phyloP scores from a whole-genome alignment of 2,113 vertebrate genomes.

The Phaethon lepturus region DNA sequence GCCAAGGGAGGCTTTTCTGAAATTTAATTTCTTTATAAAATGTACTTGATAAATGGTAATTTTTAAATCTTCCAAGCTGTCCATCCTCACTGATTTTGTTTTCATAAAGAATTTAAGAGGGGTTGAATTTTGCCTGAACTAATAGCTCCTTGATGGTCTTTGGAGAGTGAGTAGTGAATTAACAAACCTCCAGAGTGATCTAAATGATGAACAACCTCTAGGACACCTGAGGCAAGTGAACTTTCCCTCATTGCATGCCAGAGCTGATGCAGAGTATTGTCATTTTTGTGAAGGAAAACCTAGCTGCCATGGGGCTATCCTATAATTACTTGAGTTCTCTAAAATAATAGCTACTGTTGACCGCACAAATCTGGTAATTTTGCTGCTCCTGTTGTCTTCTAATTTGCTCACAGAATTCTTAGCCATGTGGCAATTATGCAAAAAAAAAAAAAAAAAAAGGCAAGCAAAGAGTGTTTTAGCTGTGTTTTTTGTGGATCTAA shows the following conservation, averaged over 20 bases:
- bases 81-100: slow-evolving; percentile 34
- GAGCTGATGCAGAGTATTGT: background rate
- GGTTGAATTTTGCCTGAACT: slow-evolving; percentile 6
- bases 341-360: background rate
- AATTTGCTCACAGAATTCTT: background rate
- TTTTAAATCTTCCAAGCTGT: slow-evolving; percentile 23
- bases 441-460: fast-evolving
- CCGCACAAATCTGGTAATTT: background rate
- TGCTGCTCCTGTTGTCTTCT: background rate
- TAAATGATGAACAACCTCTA: slow-evolving; percentile 4
- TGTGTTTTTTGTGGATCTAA: background rate
- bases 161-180: background rate
- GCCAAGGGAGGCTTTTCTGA: background rate
- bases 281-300: background rate
- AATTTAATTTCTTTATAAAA: slow-evolving; percentile 27
- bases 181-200: background rate
- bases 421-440: background rate
- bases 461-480: background rate
- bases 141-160: background rate
- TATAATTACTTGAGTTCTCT: background rate
- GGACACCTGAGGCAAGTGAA: background rate
- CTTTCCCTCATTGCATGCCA: background rate
- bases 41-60: background rate
- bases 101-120: background rate
- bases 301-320: background rate